Evolutionary conservation across 2,113 vertebrate genomes (phyloP), one percentile per base, ranked within the genome.

Genomic region (Actenoides hombroni): DNA sequence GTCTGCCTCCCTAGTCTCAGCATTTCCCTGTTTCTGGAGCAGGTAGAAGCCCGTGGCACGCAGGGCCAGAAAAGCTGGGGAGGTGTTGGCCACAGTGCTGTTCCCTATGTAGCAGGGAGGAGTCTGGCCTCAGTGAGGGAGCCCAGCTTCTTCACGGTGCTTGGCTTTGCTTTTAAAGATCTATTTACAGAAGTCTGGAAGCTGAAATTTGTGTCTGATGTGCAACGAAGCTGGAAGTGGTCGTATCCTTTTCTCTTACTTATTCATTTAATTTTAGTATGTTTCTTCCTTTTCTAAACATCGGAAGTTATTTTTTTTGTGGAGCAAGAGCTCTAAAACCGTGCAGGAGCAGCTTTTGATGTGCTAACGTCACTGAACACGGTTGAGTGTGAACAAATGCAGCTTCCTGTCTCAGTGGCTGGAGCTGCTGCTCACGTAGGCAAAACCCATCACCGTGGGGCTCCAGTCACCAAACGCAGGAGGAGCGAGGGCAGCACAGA

Each of bases 321-420:
- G 70, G 53, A 83, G 67, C 28, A 88, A 88, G 35, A 83, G 48
- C 67, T 95, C 51, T 26, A 76, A 10, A 88, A 90, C 79, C 23
- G 25, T 46, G 53, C 70, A 42, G 53, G 5, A 78, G 83, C 53
- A 86, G 75, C 57, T 83, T 83, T 24, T 68, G 88, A 86, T 92
- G 67, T 71, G 75, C 42, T 33, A 40, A 1, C 4, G 4, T 71
- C 75, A 23, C 51, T 8, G 69, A 75, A 49, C 0, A 0, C 54
- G 46, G 46, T 13, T 39, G 54, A 67, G n/a, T 11, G 16, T 10
- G 18, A 84, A 2, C 74, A 81, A 81, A 77, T 0, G 1, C 59
- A 39, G 35, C 49, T 74, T 73, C 64, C 33, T n/a, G n/a, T 35
- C 57, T 39, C 25, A 0, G 61, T 23, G 71, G n/a, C 76, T 49